These are phyloP conservation scores for Liolophura sinensis DNA, from an alignment of 1,140 invertebrate genomes.

Conservation along the genomic window DNA sequence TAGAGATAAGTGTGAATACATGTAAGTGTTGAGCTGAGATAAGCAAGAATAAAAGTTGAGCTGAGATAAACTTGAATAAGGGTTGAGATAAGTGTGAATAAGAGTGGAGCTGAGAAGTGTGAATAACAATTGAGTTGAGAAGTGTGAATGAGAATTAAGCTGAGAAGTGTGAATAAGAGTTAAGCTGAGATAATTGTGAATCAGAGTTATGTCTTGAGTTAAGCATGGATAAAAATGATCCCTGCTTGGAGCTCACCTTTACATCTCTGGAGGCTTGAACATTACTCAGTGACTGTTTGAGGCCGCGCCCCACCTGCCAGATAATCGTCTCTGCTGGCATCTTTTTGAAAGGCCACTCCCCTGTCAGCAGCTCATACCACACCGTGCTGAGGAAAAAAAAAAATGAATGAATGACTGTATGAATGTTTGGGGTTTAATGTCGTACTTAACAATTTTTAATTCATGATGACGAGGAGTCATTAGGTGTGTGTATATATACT, in stretches of 20 bases:
- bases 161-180: neutral
- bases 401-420: no score
- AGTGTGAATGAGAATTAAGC: neutral
- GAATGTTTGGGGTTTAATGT: no score
- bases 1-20: no score
- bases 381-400: conserved; percentile 76
- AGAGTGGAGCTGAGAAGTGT: neutral
- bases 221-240: neutral
- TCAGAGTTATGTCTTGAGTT: neutral
- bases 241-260: conserved; percentile 71
- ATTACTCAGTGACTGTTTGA: conserved; percentile 93
- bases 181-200: neutral
- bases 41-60: no score
- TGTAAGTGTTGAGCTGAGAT: no score
- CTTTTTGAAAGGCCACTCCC: conserved; percentile 93
- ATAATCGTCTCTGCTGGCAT: conserved; percentile 94
- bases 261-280: conserved; percentile 94
- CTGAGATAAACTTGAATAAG: no score
- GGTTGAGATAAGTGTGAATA: neutral
- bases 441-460: no score
- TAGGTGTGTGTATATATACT: no score
- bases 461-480: no score
- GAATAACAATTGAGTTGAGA: neutral
- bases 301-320: conserved; percentile 96
- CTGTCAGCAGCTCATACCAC: conserved; percentile 97